Base-by-base conservation (phyloP, 2,113 vertebrate species). In the Pedetes capensis region DNA sequence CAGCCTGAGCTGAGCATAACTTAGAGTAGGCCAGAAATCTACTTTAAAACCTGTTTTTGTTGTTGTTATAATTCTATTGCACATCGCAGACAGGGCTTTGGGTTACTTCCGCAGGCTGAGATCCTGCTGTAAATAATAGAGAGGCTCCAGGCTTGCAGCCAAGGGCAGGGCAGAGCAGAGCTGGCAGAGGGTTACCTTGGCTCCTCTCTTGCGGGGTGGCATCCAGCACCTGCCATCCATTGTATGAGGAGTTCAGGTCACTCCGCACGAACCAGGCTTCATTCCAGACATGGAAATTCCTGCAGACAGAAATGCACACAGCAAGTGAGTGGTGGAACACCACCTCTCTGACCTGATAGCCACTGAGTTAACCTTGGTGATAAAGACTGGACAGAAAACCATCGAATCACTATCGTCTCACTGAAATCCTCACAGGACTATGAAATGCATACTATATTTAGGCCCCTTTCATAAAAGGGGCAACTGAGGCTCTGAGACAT, bases 271-370 rank as follows among this genome's bases (percentile, higher is more conserved):
- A 99, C 99, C 99, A 99, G 72, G 98, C 98, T 98, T 99, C 99
- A 10, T 99, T 99, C 99, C 99, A 99, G 94, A 99, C 99, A 6
- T 99, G 99, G 98, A 99, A 99, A 97, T 99, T 99, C 99, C 99
- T 99, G 89, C 34, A 69, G 91, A 94, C 9, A 82, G 75, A 96
- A 81, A 71, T 37, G 22, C 84, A 64, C 6, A 7, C 22, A 44
- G 76, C 55, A 16, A 47, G 32, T 61, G 85, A 79, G 39, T 7
- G 11, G 72, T 39, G 42, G 37, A 61, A 39, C 8, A 14, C 27
- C 53, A 55, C 14, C 0, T 47, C 59, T 76, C 80, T 13, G 32
- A 25, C 5, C 47, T 5, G 32, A 47, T 8, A 32, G 22, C 1
- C n/a, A n/a, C n/a, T 13, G 51, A 27, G 75, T 42, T n/a, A 22